Conservation (phyloP, 92 coral and sea anemone genomes). For the Heliopora coerulea region DNA sequence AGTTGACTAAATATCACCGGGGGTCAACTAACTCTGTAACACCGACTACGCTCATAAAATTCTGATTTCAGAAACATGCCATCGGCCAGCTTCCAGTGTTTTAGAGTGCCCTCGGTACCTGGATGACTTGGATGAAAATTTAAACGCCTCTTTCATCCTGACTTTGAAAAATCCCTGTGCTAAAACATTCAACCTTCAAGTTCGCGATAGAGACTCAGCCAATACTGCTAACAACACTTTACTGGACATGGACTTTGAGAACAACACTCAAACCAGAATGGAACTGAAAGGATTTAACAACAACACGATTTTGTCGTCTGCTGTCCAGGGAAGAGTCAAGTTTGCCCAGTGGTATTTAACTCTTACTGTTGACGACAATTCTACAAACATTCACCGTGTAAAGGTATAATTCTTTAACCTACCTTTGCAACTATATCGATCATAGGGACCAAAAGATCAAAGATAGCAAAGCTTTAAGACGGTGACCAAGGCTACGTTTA, state of each 20-base stretch:
- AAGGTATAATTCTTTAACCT: too few relatives aligned
- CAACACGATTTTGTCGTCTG: background rate
- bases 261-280: conserved; percentile 18
- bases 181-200: conserved; percentile 8
- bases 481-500: too few relatives aligned
- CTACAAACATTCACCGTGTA: background rate
- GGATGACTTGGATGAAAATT: conserved; percentile 22
- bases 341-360: conserved; percentile 7
- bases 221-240: background rate
- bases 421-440: too few relatives aligned
- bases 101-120: conserved; percentile 21
- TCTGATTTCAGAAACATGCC: conserved; percentile 5
- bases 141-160: conserved; percentile 15
- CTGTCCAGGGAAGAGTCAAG: background rate
- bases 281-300: conserved; percentile 9
- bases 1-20: too few relatives aligned
- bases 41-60: too few relatives aligned
- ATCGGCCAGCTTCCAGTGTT: background rate
- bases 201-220: background rate
- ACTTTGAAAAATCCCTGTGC: conserved; percentile 13
- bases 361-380: background rate
- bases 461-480: too few relatives aligned
- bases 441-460: too few relatives aligned
- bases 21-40: too few relatives aligned
- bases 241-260: conserved; percentile 6